Conservation (phyloP, 2,113 vertebrate genomes). For the Murina feae region DNA sequence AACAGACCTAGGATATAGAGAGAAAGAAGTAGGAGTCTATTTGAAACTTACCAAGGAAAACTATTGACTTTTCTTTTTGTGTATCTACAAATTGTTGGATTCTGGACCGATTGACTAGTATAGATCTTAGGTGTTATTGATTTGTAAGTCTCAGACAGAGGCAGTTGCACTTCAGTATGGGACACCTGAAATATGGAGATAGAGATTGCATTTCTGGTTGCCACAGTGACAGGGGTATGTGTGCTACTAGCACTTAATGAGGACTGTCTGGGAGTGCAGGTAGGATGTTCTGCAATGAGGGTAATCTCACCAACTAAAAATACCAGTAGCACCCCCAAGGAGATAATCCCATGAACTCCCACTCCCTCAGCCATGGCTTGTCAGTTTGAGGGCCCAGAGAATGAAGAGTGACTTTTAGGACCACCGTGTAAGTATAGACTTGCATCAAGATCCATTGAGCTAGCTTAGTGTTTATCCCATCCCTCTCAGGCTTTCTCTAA, state of each 20-base stretch:
- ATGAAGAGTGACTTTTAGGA: background rate
- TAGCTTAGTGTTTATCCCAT: background rate
- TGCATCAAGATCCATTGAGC: background rate
- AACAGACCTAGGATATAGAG: background rate
- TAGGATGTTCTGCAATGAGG: background rate
- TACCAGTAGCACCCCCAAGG: background rate
- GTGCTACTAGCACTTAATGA: background rate
- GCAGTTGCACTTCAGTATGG: background rate
- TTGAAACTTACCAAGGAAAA: background rate
- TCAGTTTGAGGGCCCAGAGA: background rate
- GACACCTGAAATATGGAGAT: background rate
- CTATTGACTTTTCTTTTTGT: background rate
- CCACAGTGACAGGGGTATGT: background rate
- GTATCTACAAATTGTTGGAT: background rate
- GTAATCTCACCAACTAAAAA: background rate
- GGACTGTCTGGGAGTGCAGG: rapidly evolving
- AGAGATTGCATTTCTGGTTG: background rate
- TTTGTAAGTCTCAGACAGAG: background rate
- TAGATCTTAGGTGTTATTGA: background rate
- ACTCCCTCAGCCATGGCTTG: background rate
- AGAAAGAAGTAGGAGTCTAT: background rate
- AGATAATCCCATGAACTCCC: background rate
- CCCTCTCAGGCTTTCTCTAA: background rate
- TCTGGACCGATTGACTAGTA: background rate
- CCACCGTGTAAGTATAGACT: background rate